Evolutionary conservation across 2,113 vertebrate genomes (phyloP).

Genomic region (Psilopsiagon aymara): DNA sequence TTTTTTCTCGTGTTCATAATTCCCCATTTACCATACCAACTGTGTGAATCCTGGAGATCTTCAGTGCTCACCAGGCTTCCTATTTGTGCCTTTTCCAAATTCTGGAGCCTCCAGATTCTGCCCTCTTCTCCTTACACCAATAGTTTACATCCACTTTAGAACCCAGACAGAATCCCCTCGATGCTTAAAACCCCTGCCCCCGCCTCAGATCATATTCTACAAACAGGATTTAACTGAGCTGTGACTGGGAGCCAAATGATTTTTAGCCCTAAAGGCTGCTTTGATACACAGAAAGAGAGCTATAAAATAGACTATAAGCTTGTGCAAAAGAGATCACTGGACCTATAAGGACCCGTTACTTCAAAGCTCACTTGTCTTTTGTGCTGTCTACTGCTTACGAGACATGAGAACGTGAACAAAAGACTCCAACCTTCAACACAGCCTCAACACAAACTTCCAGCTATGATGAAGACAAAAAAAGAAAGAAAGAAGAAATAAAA

Average conservation of each 20-base stretch:
- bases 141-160: neutral
- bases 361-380: neutral
- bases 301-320: neutral
- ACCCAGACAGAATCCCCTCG: neutral
- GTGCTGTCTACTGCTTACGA: neutral
- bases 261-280: neutral
- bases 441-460: neutral
- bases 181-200: neutral
- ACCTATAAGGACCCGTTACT: neutral
- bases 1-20: neutral
- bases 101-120: neutral
- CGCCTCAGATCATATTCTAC: neutral
- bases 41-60: neutral
- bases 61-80: neutral
- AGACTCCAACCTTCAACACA: neutral
- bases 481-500: too few species aligned
- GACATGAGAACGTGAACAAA: neutral
- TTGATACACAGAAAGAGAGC: neutral
- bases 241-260: neutral
- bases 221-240: neutral
- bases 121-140: neutral
- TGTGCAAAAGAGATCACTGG: neutral
- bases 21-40: neutral
- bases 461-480: neutral
- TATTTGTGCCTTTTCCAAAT: neutral